Evolutionary conservation across 1,140 invertebrate species (phyloP).

Genomic region (Uloborus diversus): DNA sequence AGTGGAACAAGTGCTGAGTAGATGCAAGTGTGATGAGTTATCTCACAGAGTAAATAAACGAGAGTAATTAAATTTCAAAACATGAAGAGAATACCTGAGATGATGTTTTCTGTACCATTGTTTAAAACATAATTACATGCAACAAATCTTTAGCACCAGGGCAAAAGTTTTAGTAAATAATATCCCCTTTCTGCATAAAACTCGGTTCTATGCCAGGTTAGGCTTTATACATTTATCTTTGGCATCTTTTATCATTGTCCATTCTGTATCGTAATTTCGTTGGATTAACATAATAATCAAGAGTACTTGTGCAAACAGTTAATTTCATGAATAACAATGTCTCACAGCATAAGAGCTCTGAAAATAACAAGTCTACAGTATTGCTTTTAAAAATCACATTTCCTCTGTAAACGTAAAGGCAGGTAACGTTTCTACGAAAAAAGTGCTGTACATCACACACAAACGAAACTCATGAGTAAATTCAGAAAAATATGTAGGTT

Average conservation of each 20-base stretch:
- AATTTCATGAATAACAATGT: conserved; percentile 34
- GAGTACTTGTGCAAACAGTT: no score
- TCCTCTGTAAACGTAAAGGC: conserved; percentile 32
- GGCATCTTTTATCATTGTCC: conserved; percentile 41
- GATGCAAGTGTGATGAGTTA: no score
- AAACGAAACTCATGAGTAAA: conserved; percentile 21
- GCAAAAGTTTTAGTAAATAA: conserved; percentile 26
- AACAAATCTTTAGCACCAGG: conserved; percentile 37
- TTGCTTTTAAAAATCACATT: conserved; percentile 42
- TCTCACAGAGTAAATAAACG: no score
- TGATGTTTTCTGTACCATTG: neutral
- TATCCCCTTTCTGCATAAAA: conserved; percentile 9
- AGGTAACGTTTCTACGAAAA: neutral
- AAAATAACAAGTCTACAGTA: conserved; percentile 40
- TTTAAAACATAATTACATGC: no score
- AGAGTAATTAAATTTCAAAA: no score
- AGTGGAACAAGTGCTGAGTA: no score
- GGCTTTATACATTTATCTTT: conserved; percentile 43
- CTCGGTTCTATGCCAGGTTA: neutral
- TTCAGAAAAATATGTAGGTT: conserved; percentile 54
- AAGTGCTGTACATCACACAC: conserved; percentile 20
- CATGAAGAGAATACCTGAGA: neutral
- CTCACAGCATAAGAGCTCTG: conserved; percentile 30
- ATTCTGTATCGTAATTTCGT: no score
- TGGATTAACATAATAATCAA: no score